Percentiles rank a stretch among this genome's conserved stretches.
phyloP scores from a whole-genome alignment of 2,113 vertebrate genomes.

The Malurus cyaneus region DNA sequence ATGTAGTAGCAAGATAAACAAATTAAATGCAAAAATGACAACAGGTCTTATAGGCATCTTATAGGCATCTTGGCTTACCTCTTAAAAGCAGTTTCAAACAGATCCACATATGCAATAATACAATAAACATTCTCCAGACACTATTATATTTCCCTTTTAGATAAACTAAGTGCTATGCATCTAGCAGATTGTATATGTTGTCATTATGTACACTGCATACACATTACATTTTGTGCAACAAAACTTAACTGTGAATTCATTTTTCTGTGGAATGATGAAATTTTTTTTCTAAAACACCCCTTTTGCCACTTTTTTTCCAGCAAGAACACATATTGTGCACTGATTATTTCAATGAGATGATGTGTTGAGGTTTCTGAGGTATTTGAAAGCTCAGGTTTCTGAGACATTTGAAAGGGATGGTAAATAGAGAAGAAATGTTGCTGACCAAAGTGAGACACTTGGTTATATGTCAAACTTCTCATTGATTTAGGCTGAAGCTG shows the following conservation, averaged over 20 bases:
- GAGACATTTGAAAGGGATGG: not conserved
- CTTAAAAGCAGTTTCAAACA: not conserved
- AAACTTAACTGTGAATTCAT: not conserved
- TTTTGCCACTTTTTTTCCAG: not conserved
- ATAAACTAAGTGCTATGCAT: not conserved
- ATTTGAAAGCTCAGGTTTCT: not conserved
- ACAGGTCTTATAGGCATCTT: not conserved
- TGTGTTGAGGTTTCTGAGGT: not conserved
- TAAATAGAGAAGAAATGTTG: not conserved
- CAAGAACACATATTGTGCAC: not conserved
- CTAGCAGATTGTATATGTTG: not conserved
- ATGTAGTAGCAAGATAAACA: not conserved
- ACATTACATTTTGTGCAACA: not conserved
- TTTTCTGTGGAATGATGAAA: not conserved
- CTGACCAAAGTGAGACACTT: not conserved
- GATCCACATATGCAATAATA: not conserved
- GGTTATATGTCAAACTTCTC: not conserved
- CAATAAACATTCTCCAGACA: not conserved
- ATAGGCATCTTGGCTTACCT: not conserved
- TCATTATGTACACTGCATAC: not conserved
- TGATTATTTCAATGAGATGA: not conserved
- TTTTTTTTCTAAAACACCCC: not conserved
- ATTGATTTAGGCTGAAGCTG: not conserved
- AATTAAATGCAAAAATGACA: not conserved
- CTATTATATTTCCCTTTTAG: not conserved